phyloP scores from a whole-genome alignment of 2,888 invertebrate species.

The Ornithoptera alexandrae region DNA sequence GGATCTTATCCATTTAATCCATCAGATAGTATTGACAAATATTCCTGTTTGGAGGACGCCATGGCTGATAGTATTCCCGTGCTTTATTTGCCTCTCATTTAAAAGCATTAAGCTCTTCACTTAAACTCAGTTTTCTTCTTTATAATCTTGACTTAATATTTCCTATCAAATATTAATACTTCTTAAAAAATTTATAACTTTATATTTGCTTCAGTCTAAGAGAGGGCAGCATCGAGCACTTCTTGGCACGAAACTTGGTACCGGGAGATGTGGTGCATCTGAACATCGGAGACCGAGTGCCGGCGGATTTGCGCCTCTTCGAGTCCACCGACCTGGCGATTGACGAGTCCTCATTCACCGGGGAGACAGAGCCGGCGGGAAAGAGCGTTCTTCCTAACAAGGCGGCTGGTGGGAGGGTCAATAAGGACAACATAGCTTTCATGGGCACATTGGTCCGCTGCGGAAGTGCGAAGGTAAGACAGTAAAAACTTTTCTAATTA shows the following conservation, averaged over 20 bases:
- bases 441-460: slow-evolving; percentile 98
- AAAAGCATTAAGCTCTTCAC: no score
- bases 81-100: no score
- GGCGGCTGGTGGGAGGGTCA: slow-evolving; percentile 83
- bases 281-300: slow-evolving; percentile 96
- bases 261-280: slow-evolving; percentile 97
- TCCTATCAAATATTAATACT: no score
- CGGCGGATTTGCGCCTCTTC: slow-evolving; percentile 97
- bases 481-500: no score
- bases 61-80: no score
- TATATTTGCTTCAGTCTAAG: slow-evolving; percentile 82
- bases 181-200: not conserved
- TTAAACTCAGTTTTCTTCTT: no score
- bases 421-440: slow-evolving; percentile 94
- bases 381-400: slow-evolving; percentile 85
- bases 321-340: slow-evolving; percentile 95
- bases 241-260: slow-evolving; percentile 96
- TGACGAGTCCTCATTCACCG: slow-evolving; percentile 99
- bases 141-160: no score
- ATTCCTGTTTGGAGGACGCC: no score
- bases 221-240: slow-evolving; percentile 91
- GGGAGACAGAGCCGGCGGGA: slow-evolving; percentile 96
- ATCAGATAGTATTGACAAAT: no score
- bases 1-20: no score
- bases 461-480: slow-evolving; percentile 93